Percentiles rank a stretch among this genome's conserved stretches.
phyloP scores from a whole-genome alignment of 2,888 invertebrate genomes.

The Drosophila meridiana region DNA sequence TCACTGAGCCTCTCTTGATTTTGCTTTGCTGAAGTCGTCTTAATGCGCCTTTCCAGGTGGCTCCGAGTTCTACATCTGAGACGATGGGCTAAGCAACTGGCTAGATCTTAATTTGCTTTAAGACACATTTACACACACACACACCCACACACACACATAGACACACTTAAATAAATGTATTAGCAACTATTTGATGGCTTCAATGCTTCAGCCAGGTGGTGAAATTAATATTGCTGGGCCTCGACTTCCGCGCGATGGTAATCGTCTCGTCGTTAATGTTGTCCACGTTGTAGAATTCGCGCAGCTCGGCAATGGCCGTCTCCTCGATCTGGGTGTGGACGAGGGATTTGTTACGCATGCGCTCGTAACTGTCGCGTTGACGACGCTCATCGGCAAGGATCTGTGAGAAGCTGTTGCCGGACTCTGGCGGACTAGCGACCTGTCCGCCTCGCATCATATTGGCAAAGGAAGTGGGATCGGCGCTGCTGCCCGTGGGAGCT shows the following conservation, averaged over 20 bases:
- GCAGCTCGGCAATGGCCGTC: constrained; percentile 92
- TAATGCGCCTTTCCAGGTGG: constrained; percentile 65
- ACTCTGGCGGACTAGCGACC: constrained; percentile 16
- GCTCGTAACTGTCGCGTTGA: constrained; percentile 89
- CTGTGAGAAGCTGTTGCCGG: constrained; percentile 84
- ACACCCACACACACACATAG: constrained; percentile 7
- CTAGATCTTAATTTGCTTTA: constrained; percentile 14
- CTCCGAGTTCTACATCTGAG: constrained; percentile 76
- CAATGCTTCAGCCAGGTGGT: constrained; percentile 80
- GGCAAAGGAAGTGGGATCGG: constrained; percentile 81
- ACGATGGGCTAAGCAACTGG: constrained; percentile 9
- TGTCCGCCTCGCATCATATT: constrained; percentile 78
- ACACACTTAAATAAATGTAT: constrained; percentile 29
- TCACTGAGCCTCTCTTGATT: neutral
- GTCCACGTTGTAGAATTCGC: constrained; percentile 90
- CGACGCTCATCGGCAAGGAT: constrained; percentile 91
- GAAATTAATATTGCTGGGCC: constrained; percentile 81
- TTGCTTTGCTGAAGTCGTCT: constrained; percentile 15
- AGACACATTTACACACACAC: constrained; percentile 4
- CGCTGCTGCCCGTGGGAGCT: constrained; percentile 64
- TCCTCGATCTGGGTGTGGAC: constrained; percentile 94
- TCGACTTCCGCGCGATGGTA: constrained; percentile 86
- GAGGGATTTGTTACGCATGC: constrained; percentile 90
- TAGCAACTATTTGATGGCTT: constrained; percentile 13
- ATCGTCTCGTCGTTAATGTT: constrained; percentile 90